phyloP scores from a whole-genome alignment of 2,888 invertebrate species.

The Patella pellucida region DNA sequence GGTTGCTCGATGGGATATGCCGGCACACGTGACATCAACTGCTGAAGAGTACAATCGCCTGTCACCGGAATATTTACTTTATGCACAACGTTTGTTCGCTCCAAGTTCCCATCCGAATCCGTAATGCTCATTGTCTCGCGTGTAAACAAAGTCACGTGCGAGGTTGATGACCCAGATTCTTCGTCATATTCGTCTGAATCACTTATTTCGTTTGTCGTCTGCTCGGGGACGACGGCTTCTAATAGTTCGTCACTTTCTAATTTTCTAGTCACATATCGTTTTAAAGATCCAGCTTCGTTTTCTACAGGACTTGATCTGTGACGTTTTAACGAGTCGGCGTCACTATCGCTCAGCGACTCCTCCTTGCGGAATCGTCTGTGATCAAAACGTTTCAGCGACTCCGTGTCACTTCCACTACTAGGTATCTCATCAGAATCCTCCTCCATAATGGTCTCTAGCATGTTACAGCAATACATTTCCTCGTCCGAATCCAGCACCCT shows the following conservation, averaged over 20 bases:
- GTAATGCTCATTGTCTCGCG: slow-evolving; percentile 1
- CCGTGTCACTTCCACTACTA: slow-evolving; percentile 34
- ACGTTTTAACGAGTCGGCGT: slow-evolving; percentile 24
- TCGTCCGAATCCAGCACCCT: slow-evolving; percentile 49
- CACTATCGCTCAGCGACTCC: background rate
- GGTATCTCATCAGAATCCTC: slow-evolving; percentile 54
- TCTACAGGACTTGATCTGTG: background rate
- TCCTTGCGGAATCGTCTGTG: background rate
- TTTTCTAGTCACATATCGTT: background rate
- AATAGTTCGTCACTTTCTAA: background rate
- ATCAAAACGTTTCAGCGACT: slow-evolving; percentile 23
- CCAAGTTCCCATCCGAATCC: background rate
- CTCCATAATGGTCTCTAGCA: slow-evolving; percentile 61
- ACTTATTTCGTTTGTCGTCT: slow-evolving; percentile 12
- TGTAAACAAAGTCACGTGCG: slow-evolving; percentile 8
- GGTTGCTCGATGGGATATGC: background rate
- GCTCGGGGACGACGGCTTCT: slow-evolving; percentile 13
- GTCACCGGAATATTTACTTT: background rate
- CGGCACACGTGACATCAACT: background rate
- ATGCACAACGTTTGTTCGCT: slow-evolving; percentile 6
- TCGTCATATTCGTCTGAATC: background rate
- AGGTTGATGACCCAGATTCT: background rate
- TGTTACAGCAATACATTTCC: slow-evolving; percentile 43
- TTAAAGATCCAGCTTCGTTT: background rate
- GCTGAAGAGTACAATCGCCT: slow-evolving; percentile 11